A percentile compares a stretch with the other conserved stretches of the same genome.
Evolutionary conservation across 2,113 vertebrate genomes (phyloP).

Genomic region (Synodontis membranacea): DNA sequence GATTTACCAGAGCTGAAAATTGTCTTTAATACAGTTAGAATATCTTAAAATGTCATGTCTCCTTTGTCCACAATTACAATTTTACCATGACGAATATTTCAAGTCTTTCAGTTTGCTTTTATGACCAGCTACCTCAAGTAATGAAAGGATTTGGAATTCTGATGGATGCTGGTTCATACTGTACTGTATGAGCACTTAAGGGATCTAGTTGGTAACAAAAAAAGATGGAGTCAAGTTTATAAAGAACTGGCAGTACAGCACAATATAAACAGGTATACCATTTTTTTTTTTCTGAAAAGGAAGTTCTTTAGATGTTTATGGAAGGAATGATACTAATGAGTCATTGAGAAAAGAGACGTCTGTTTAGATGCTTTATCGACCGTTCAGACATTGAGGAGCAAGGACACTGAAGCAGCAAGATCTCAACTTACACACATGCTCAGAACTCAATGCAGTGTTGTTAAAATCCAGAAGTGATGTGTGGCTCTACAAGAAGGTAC

Average conservation of each 20-base stretch:
- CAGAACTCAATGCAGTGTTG: not conserved
- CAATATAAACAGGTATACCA: not conserved
- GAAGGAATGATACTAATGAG: not conserved
- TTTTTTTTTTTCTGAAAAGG: not conserved
- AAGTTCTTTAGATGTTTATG: not conserved
- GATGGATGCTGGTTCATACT: not conserved
- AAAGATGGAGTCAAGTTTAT: not conserved
- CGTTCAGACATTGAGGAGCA: not conserved
- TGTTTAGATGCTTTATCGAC: not conserved
- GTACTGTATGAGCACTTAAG: not conserved
- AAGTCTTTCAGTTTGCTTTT: not conserved
- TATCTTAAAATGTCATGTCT: not conserved
- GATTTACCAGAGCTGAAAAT: too few species aligned
- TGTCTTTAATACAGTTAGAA: not conserved
- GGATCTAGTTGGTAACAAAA: not conserved
- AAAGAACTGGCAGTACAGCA: not conserved
- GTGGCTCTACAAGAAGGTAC: not conserved
- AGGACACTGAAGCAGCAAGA: not conserved
- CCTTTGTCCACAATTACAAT: not conserved
- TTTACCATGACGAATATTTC: not conserved
- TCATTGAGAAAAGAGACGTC: not conserved
- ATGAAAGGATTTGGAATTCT: not conserved
- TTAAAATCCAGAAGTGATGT: not conserved
- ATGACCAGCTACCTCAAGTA: not conserved
- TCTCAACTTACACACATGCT: not conserved